phyloP scores from a whole-genome alignment of 2,888 invertebrate species.

The Melipona bicolor region DNA sequence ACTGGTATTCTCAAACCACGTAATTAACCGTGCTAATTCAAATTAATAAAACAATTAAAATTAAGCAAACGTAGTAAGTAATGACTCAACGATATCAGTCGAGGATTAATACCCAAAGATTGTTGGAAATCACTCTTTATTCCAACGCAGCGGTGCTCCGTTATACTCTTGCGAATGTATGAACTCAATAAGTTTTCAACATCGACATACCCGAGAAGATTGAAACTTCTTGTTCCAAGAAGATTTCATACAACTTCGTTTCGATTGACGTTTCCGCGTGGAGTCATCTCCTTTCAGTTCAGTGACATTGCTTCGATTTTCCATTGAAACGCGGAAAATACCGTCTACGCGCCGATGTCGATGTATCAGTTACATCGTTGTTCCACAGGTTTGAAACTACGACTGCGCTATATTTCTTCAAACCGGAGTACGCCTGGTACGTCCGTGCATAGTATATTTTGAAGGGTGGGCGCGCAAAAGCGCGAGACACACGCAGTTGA shows the following conservation, averaged over 20 bases:
- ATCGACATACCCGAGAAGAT: neutral
- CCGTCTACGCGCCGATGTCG: neutral
- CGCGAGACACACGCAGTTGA: neutral
- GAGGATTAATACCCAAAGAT: neutral
- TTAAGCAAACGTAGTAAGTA: too few species aligned
- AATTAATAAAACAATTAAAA: neutral
- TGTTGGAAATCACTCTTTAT: neutral
- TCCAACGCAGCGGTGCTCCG: neutral
- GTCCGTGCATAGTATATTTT: constrained; percentile 14
- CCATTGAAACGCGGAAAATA: neutral
- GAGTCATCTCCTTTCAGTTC: neutral
- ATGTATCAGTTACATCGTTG: neutral
- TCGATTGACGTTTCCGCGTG: neutral
- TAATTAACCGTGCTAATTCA: neutral
- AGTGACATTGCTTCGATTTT: neutral
- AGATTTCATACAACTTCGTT: neutral
- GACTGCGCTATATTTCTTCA: constrained; percentile 6
- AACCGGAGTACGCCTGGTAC: neutral
- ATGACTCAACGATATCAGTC: neutral
- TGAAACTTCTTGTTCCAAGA: neutral
- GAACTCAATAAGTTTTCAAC: neutral
- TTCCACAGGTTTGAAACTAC: neutral
- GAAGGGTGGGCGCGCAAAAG: neutral
- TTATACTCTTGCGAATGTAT: neutral
- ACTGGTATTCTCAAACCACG: neutral